Conservation (phyloP, 2,888 invertebrate species). For the Pristionchus exspectatus region DNA sequence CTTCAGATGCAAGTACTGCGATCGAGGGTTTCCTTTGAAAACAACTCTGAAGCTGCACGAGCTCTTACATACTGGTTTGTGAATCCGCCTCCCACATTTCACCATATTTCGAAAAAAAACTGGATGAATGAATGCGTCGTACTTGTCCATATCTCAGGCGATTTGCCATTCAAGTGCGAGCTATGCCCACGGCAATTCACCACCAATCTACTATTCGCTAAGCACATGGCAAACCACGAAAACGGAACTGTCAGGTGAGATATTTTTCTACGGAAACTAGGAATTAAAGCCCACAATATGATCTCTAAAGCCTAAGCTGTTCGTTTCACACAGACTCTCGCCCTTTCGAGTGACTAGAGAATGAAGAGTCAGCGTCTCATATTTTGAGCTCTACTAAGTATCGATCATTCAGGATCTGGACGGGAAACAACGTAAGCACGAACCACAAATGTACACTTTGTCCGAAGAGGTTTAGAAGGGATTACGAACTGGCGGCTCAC, state of each 20-base stretch:
- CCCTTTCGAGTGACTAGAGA: no score
- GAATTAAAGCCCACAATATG: no score
- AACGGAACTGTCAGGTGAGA: not conserved
- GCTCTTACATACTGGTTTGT: not conserved
- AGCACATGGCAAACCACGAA: not conserved
- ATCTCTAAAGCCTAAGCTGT: no score
- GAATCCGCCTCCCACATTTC: not conserved
- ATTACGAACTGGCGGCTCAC: not conserved
- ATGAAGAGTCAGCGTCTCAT: no score
- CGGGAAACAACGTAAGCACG: no score
- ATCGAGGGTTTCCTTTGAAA: not conserved
- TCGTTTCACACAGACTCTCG: no score
- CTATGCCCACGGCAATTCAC: not conserved
- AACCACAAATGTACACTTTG: slow-evolving; percentile 8
- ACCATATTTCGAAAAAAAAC: not conserved
- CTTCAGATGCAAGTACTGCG: not conserved
- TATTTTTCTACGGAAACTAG: no score
- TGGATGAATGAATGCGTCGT: no score
- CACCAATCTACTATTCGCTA: not conserved
- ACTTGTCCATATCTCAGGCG: no score
- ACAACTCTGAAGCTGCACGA: not conserved
- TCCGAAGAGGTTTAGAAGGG: not conserved
- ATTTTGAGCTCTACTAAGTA: no score
- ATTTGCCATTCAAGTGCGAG: not conserved
- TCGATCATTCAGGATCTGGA: not conserved